phyloP scores from a whole-genome alignment of 2,797 vertebrate species.

The Silurus aristotelis region DNA sequence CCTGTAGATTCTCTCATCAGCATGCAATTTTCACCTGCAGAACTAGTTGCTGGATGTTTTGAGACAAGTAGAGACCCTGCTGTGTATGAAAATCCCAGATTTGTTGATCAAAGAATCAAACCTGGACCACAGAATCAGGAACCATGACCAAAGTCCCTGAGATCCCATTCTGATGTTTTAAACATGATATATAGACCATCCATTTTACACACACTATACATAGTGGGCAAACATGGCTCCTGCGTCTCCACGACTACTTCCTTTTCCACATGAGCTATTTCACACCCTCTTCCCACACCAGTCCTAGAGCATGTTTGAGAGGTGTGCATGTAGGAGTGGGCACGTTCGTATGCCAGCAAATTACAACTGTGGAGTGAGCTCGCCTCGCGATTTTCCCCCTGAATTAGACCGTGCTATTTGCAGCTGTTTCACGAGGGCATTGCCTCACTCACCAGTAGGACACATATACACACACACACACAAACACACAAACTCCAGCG shows the following conservation, averaged over 20 bases:
- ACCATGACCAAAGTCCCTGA: neutral
- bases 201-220: neutral
- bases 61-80: too few species aligned
- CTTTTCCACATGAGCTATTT: constrained; percentile 7
- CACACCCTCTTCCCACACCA: constrained; percentile 1
- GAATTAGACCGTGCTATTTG: constrained; percentile 46
- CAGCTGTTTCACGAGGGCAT: constrained; percentile 41
- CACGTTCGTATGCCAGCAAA: constrained; percentile 22
- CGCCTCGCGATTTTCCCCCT: constrained; percentile 7
- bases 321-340: neutral
- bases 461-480: neutral
- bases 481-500: neutral
- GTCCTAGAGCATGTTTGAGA: neutral
- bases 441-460: constrained; percentile 10
- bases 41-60: neutral
- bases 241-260: constrained; percentile 22
- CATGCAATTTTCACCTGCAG: neutral
- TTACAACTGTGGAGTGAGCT: constrained; percentile 37
- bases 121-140: neutral
- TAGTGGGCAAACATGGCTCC: constrained; percentile 41
- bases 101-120: neutral
- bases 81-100: neutral
- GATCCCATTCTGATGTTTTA: neutral
- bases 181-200: neutral
- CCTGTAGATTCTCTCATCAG: too few species aligned